Evolutionary conservation across 2,113 vertebrate species (phyloP).

Genomic region (Chauna torquata): DNA sequence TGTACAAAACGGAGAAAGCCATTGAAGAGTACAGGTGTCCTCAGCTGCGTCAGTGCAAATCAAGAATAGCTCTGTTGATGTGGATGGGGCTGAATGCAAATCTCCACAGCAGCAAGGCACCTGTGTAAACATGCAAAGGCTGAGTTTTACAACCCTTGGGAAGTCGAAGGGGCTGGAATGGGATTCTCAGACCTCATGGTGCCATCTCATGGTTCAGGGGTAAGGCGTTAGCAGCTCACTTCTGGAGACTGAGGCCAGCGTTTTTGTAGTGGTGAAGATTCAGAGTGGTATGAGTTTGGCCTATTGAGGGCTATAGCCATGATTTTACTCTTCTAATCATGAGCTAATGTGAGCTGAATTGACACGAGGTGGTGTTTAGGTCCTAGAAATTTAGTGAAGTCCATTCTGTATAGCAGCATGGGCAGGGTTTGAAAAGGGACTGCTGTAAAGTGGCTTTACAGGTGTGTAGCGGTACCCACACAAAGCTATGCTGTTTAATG

Average conservation of each 20-base stretch:
- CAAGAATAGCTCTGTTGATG: background rate
- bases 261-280: accelerated
- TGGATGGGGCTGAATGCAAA: background rate
- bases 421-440: background rate
- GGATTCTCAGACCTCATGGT: background rate
- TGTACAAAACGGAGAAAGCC: background rate
- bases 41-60: background rate
- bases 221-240: accelerated
- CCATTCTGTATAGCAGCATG: background rate
- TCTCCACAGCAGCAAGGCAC: background rate
- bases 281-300: background rate
- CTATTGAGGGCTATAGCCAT: background rate
- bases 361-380: accelerated
- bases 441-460: background rate
- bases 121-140: too few relatives aligned
- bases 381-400: background rate
- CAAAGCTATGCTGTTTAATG: background rate
- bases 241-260: too few relatives aligned
- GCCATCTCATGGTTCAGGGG: background rate
- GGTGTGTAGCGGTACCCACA: background rate
- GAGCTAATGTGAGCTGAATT: background rate
- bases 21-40: background rate
- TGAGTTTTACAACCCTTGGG: background rate
- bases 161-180: accelerated
- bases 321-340: background rate